These are phyloP conservation scores for Zhuqinia jingwanae DNA, from an alignment of 2,888 invertebrate species.

Conservation along the genomic window DNA sequence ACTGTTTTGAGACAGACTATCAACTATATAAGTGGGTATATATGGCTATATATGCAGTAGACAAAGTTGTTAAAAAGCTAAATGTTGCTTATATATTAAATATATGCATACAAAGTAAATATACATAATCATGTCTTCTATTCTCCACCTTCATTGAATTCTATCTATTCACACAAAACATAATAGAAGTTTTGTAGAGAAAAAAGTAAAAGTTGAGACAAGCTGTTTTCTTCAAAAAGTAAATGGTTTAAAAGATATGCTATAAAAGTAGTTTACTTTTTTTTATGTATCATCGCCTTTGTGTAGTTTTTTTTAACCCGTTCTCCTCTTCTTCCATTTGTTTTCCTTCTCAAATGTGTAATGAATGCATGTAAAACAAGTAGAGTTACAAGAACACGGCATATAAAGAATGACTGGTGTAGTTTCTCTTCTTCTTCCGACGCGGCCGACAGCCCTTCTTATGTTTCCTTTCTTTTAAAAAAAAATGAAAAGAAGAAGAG, in stretches of 20 bases:
- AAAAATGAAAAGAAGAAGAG: too few species aligned
- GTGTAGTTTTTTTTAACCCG: background rate
- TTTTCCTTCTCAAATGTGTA: background rate
- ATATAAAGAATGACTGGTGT: conserved; percentile 36
- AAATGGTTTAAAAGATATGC: too few species aligned
- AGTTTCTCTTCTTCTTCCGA: conserved; percentile 31
- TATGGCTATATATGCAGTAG: too few species aligned
- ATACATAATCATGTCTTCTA: too few species aligned
- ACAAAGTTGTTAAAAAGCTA: conserved; percentile 29
- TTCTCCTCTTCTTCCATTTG: background rate
- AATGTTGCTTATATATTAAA: too few species aligned
- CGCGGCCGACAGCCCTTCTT: background rate
- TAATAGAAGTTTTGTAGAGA: too few species aligned
- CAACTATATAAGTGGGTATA: too few species aligned
- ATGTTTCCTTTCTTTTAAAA: conserved; percentile 32
- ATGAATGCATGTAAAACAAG: conserved; percentile 3
- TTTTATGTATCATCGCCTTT: too few species aligned
- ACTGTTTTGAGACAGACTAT: too few species aligned
- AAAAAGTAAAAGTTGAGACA: background rate
- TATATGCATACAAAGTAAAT: background rate
- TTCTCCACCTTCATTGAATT: background rate
- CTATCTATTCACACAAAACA: too few species aligned
- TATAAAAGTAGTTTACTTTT: too few species aligned
- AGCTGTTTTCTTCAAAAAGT: too few species aligned
- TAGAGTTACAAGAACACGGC: conserved; percentile 1